Percentiles rank a stretch among this genome's conserved stretches.
phyloP scores from a whole-genome alignment of 2,888 invertebrate species.

The Congeria kusceri region DNA sequence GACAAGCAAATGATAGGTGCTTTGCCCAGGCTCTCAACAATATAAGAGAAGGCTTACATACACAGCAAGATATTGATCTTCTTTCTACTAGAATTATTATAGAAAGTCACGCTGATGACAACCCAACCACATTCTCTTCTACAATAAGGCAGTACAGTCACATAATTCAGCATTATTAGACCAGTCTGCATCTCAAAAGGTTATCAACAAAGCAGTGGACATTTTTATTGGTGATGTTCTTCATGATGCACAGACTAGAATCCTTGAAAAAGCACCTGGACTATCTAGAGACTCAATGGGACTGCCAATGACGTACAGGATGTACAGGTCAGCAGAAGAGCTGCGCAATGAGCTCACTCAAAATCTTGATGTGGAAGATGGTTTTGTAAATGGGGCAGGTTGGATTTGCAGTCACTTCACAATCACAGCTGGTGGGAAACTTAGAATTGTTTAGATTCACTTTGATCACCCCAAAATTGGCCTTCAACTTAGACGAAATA shows the following conservation, averaged over 20 bases:
- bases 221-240: slow-evolving; percentile 37
- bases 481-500: slow-evolving; percentile 12
- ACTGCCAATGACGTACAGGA: slow-evolving; percentile 11
- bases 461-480: slow-evolving; percentile 25
- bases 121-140: slow-evolving; percentile 40
- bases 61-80: slow-evolving; percentile 12
- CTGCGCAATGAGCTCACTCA: slow-evolving; percentile 40
- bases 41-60: slow-evolving; percentile 34
- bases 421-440: background rate
- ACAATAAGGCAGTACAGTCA: slow-evolving; percentile 21
- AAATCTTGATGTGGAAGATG: slow-evolving; percentile 49
- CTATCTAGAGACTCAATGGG: slow-evolving; percentile 29
- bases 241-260: slow-evolving; percentile 17
- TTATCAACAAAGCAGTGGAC: slow-evolving; percentile 26
- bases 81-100: slow-evolving; percentile 4
- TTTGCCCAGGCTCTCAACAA: slow-evolving; percentile 33
- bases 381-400: slow-evolving; percentile 50
- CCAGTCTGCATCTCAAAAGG: background rate
- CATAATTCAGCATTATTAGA: slow-evolving; percentile 26
- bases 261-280: slow-evolving; percentile 22
- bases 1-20: slow-evolving; percentile 13
- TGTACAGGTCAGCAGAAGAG: slow-evolving; percentile 12
- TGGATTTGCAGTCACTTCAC: slow-evolving; percentile 18
- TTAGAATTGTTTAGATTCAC: slow-evolving; percentile 1
- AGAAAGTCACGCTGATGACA: background rate